Conservation (phyloP, 1,140 invertebrate genomes). For the Chironomus striatipennis region DNA sequence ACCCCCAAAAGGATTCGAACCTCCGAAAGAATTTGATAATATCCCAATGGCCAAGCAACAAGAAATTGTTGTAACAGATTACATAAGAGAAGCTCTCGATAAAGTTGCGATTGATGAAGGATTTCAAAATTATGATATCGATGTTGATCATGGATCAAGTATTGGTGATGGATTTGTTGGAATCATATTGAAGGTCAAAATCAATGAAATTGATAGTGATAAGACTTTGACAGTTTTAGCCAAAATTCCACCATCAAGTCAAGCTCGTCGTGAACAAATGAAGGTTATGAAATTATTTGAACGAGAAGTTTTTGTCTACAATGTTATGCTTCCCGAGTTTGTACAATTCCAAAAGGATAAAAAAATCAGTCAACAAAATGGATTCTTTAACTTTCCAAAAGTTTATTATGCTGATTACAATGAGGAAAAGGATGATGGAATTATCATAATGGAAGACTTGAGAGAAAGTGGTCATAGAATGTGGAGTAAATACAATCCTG, state of each 20-base stretch:
- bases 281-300: not conserved
- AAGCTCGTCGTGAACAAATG: not conserved
- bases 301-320: slow-evolving; percentile 24
- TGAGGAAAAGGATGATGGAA: not conserved
- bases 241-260: not conserved
- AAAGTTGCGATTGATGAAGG: slow-evolving; percentile 21
- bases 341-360: slow-evolving; percentile 20
- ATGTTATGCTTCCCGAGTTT: slow-evolving; percentile 19
- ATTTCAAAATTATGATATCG: not conserved
- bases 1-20: too few relatives aligned
- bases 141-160: not conserved
- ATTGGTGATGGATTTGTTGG: slow-evolving; percentile 17
- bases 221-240: not conserved
- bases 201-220: not conserved
- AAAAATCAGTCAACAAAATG: not conserved
- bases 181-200: not conserved
- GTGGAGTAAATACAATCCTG: slow-evolving; percentile 9
- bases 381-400: slow-evolving; percentile 25
- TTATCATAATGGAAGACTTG: slow-evolving; percentile 24
- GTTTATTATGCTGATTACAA: not conserved
- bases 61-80: slow-evolving; percentile 20
- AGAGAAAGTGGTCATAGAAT: slow-evolving; percentile 17
- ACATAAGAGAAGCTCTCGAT: slow-evolving; percentile 22
- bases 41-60: not conserved
- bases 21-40: too few relatives aligned